Base-by-base conservation (phyloP, 2,113 vertebrate species). In the Campylorhamphus procurvoides region DNA sequence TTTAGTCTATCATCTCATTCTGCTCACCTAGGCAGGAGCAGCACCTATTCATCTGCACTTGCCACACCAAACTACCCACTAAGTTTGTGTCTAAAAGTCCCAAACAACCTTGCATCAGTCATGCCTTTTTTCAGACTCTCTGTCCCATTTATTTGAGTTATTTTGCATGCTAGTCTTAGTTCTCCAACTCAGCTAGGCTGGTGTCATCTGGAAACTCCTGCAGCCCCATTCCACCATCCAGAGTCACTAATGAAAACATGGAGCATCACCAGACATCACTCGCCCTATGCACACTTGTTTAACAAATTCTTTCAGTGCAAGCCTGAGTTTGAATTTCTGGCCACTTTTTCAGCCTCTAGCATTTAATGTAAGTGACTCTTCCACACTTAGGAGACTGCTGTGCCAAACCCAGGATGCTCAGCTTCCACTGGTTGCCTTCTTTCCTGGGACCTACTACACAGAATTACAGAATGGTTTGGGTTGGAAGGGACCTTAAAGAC, bases 301-400 rank as follows among this genome's bases (percentile, higher is more conserved):
- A 53, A 40, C 6, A 27, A 27, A 46, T 35, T 23, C 66, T 53
- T 56, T 24, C 47, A 20, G 24, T 29, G 25, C 4, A 10, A 74
- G 16, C 20, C 39, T 0, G 0, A 46, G 33, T 56, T 25, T 2
- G 0, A 59, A 47, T 49, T 78, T 67, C 66, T 56, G 39, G 22
- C 19, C 8, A 5, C 44, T 81, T 42, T 39, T 55, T 59, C 40
- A 73, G 22, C 49, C 35, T 84, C 69, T 33, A 47, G 46, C 31
- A 66, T 73, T 71, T 29, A 23, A 40, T 24, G 16, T 35, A 52
- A 44, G 10, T 35, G 12, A 33, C 40, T 71, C 4, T 47, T 16
- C 25, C 22, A 12, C 9, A 10, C 17, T 55, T 35, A 24, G 1
- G 39, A 81, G 47, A 50, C 49, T n/a, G 35, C 20, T 3, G 46